These are phyloP conservation scores for Aegithalos caudatus DNA, from an alignment of 2,113 vertebrate species.

Conservation along the genomic window DNA sequence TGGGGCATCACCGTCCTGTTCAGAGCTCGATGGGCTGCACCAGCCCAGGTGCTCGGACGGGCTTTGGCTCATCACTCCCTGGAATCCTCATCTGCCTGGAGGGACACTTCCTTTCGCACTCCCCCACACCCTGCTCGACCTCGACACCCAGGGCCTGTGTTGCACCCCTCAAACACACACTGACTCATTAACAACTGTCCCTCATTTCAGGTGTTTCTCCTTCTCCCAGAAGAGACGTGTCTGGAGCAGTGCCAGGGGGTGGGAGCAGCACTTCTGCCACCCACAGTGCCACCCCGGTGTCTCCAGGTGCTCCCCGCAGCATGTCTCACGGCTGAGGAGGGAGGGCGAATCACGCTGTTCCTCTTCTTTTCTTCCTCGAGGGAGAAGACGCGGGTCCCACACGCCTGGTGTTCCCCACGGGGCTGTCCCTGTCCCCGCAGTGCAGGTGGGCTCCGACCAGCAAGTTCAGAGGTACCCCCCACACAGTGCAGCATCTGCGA, in stretches of 20 bases:
- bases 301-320: background rate
- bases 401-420: rapidly evolving
- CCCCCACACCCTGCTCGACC: too few species aligned
- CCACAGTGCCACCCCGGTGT: background rate
- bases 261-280: background rate
- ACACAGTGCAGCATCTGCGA: background rate
- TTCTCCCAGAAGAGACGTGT: background rate
- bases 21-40: background rate
- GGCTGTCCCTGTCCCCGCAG: background rate
- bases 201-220: background rate
- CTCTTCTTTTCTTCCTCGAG: background rate
- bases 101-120: background rate
- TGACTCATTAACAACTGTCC: background rate
- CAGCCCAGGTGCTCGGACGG: rapidly evolving
- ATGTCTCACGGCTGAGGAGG: rapidly evolving
- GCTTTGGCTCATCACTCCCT: background rate
- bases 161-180: background rate
- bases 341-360: background rate
- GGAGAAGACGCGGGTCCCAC: background rate
- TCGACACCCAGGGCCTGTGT: rapidly evolving
- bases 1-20: background rate
- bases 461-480: background rate
- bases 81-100: background rate
- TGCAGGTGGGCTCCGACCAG: background rate
- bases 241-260: background rate